phyloP scores from a whole-genome alignment of 1,140 invertebrate genomes.

The Bombus terrestris region DNA sequence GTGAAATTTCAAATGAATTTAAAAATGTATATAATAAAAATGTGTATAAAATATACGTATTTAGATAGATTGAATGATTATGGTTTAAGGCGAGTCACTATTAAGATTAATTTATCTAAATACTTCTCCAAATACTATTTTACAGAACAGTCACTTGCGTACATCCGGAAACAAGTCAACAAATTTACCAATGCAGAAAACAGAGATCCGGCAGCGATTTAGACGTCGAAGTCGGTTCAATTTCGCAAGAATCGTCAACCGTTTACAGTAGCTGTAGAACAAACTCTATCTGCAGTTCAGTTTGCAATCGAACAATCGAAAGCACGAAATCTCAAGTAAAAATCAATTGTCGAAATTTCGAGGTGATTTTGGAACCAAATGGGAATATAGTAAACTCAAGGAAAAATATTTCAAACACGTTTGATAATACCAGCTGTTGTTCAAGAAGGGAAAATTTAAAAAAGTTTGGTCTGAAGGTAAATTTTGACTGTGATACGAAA shows the following conservation, averaged over 20 bases:
- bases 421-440: not conserved
- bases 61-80: not conserved
- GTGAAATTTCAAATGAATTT: too few species aligned
- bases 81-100: not conserved
- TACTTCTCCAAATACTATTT: not conserved
- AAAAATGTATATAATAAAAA: too few species aligned
- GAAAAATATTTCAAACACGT: too few species aligned
- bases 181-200: too few species aligned
- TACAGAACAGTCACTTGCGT: not conserved
- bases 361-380: not conserved
- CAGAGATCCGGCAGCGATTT: conserved; percentile 34
- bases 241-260: conserved; percentile 12
- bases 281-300: too few species aligned
- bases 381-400: not conserved
- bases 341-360: not conserved
- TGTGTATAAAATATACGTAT: not conserved
- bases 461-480: not conserved
- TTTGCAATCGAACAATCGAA: not conserved
- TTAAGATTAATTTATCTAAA: too few species aligned
- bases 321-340: not conserved
- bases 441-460: not conserved
- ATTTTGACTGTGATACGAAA: not conserved
- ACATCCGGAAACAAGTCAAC: not conserved
- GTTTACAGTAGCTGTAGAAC: conserved; percentile 1
- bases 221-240: conserved; percentile 54